These are phyloP conservation scores for Takifugu bimaculatus DNA, from an alignment of 2,113 vertebrate species.

Conservation along the genomic window DNA sequence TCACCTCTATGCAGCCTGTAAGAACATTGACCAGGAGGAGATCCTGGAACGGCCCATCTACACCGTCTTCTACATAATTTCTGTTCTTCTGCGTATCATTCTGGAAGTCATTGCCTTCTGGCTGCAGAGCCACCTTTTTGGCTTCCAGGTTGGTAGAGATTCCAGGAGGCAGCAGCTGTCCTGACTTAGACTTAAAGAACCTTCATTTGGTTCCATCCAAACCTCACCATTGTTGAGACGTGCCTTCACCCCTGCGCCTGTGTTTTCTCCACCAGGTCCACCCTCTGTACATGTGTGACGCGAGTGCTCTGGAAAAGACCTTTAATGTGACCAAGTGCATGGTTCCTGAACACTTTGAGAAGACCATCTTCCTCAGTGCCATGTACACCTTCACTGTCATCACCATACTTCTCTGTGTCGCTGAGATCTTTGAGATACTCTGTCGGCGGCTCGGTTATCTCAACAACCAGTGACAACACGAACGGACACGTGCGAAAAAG, in stretches of 20 bases:
- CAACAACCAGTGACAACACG: constrained; percentile 66
- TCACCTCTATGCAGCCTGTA: constrained; percentile 83
- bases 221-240: too few species aligned
- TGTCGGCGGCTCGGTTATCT: constrained; percentile 79
- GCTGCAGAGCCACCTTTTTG: constrained; percentile 87
- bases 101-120: constrained; percentile 85
- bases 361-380: constrained; percentile 88
- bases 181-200: too few species aligned
- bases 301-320: constrained; percentile 73
- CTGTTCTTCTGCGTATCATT: constrained; percentile 82
- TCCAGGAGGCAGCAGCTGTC: neutral
- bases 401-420: constrained; percentile 80
- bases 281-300: constrained; percentile 79
- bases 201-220: too few species aligned
- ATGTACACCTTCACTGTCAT: constrained; percentile 88
- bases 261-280: constrained; percentile 70
- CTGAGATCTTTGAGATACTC: constrained; percentile 85
- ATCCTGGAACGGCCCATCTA: constrained; percentile 81
- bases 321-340: constrained; percentile 80
- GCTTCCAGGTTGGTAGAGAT: constrained; percentile 72
- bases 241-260: neutral
- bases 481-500: neutral
- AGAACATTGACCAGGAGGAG: constrained; percentile 83
- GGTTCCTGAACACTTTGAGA: constrained; percentile 89
- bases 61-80: constrained; percentile 81